Evolutionary conservation across 2,797 vertebrate genomes (phyloP).

Genomic region (Gymnoscopelus braueri): DNA sequence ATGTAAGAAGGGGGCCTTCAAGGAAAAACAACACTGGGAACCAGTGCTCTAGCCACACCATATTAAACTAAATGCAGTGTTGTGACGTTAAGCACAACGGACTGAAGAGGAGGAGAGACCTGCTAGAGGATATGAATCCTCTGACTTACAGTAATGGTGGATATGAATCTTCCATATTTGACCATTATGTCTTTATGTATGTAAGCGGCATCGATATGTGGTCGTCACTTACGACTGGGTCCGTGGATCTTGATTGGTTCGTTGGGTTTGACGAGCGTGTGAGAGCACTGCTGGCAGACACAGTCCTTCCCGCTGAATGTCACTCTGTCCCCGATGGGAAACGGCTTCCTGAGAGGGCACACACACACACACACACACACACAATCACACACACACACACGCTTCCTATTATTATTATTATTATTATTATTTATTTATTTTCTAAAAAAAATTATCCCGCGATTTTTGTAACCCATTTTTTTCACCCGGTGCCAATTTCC

Average conservation of each 20-base stretch:
- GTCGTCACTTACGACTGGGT: conserved; percentile 90
- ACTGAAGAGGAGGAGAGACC: conserved; percentile 39
- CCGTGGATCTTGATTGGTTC: conserved; percentile 98
- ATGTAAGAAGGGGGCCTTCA: too few relatives aligned
- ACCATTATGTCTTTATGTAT: too few relatives aligned
- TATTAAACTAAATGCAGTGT: conserved; percentile 31
- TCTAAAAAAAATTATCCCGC: too few relatives aligned
- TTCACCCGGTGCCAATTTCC: too few relatives aligned
- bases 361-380: conserved; percentile 15
- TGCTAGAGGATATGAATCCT: neutral
- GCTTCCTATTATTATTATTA: neutral
- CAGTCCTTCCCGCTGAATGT: conserved; percentile 98
- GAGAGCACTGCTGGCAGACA: conserved; percentile 96
- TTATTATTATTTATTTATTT: too few relatives aligned
- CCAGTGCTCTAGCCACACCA: conserved; percentile 36
- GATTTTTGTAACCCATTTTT: too few relatives aligned
- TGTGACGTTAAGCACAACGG: conserved; percentile 38
- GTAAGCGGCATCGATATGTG: too few relatives aligned
- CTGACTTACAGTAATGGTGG: too few relatives aligned
- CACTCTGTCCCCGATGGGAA: conserved; percentile 98
- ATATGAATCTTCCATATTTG: too few relatives aligned
- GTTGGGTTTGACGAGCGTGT: conserved; percentile 87
- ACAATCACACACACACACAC: conserved; percentile 11
- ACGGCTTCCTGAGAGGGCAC: conserved; percentile 87
- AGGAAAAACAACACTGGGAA: too few relatives aligned